Evolutionary conservation across 2,113 vertebrate species (phyloP), one percentile per base, ranked within the genome.

Genomic region (Ptilonorhynchus violaceus): DNA sequence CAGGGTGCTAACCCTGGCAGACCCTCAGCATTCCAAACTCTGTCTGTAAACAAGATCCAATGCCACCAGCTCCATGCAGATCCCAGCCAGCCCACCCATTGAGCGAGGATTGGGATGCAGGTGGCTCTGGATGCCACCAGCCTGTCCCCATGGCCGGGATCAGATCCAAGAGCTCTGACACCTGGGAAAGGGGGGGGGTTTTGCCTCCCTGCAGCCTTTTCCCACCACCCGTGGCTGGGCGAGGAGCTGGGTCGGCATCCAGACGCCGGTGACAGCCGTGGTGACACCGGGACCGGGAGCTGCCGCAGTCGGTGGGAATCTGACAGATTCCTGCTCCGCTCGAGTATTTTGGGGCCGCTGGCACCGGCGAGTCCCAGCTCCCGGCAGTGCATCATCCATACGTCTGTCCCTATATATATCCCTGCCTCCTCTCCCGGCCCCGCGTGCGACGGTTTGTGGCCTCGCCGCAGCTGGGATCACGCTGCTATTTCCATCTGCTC

Each of bases 401-500:
- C 89, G 87, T 77, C 95, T 78, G 87, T 81, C 80, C n/a, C 89
- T 95, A 93, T 91, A 89, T 87, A 91, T 93, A 95, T 80, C 86
- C 67, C 93, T 85, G 63, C 92, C 93, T 42, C 16, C 86, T 47
- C 88, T 5, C 59, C 50, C 21, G 3, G 22, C 67, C 75, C 86
- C 7, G 39, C 18, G 15, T 41, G 20, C 70, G 1, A 1, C 14
- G 15, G 20, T 39, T 73, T 42, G 85, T 70, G 85, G 89, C 93
- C 94, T 17, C 62, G 11, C 62, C 23, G 35, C 93, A 94, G 88
- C 95, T 80, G 86, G 96, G 92, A 91, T 93, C 96, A 69, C 12
- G 92, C 95, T 96, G 94, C 92, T 92, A 44, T 95, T 92, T 33
- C 96, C 95, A 97, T 96, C 96, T 97, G 96, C 77, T 96, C 86